Base-by-base conservation (phyloP, 1,140 invertebrate genomes). In the Drosophila gunungcola region DNA sequence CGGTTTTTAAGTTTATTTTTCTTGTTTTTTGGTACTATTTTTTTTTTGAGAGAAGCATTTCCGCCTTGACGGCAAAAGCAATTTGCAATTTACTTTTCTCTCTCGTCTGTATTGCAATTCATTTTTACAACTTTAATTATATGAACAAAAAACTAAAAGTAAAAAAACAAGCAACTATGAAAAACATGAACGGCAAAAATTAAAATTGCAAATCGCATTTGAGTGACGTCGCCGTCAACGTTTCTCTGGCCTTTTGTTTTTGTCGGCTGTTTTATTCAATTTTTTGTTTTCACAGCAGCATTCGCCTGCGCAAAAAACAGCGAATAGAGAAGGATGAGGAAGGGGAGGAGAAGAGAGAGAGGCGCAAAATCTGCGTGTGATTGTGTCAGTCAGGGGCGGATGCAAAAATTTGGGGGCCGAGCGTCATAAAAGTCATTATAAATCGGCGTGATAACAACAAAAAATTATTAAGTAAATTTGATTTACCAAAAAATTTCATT, bases 271-370 rank as follows among this genome's bases (percentile, higher is more conserved):
- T 89, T 89, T 90, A 90, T 90, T 90, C 84, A 85, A 75, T 75
- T 89, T 88, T 88, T 88, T 89, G 84, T 89, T 89, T 89, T 89
- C 80, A 85, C 88, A 89, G 78, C 80, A 69, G 70, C 69, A 89
- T 89, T 89, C 84, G 84, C 76, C 79, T 76, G 78, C 83, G 60
- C 65, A 78, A 55, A 61, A 53, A 45, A 43, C 63, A 13, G 34
- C 3, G 46, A 39, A 38, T 48, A 2, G 12, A 27, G 36, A 1
- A 32, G 21, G 27, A 7, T 48, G 11, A 43, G 36, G 11, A 7
- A n/a, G 34, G 10, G 39, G 41, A 3, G 27, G 36, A 12, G 34
- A 12, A 45, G n/a, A 48, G 27, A 48, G 41, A 41, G 36, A 34
- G 60, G 43, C 56, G 48, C 54, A 55, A 61, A 56, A 52, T 51